These are phyloP conservation scores for Ptilonorhynchus violaceus DNA, from an alignment of 2,113 vertebrate species.

Conservation along the genomic window DNA sequence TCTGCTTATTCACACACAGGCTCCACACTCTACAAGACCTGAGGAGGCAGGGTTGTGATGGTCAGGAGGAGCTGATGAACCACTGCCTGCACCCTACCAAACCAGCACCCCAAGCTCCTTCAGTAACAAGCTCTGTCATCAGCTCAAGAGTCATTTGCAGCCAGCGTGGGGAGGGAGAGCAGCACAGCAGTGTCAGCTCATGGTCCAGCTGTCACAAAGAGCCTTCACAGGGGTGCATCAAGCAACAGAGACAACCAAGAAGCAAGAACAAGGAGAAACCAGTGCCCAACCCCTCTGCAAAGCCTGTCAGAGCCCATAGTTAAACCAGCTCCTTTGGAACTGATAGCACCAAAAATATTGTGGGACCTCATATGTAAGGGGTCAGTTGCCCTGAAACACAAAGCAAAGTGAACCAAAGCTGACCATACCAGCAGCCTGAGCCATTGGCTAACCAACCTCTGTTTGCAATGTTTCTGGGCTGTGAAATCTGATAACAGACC, in stretches of 20 bases:
- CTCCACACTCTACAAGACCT: background rate
- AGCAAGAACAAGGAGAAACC: background rate
- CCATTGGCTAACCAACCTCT: background rate
- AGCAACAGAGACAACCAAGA: background rate
- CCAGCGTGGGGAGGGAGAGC: background rate
- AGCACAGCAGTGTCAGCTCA: background rate
- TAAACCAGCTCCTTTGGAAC: background rate
- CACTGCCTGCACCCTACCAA: background rate
- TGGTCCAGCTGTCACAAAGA: accelerated
- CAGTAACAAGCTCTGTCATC: background rate
- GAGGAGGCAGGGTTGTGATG: background rate
- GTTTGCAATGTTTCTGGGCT: background rate
- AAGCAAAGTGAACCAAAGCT: background rate
- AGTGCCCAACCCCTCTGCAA: background rate
- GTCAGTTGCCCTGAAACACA: background rate
- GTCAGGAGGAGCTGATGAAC: background rate
- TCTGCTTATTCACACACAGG: background rate
- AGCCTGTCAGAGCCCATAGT: background rate
- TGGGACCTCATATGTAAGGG: background rate
- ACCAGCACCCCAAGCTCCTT: background rate
- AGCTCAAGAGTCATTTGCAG: background rate
- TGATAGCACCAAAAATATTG: background rate
- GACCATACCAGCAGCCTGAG: background rate
- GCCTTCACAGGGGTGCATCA: background rate
- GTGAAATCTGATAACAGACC: background rate